A percentile compares a stretch with the other conserved stretches of the same genome.
These are phyloP conservation scores for Planiliza haematocheilus DNA, from an alignment of 2,113 vertebrate species.

Conservation along the genomic window DNA sequence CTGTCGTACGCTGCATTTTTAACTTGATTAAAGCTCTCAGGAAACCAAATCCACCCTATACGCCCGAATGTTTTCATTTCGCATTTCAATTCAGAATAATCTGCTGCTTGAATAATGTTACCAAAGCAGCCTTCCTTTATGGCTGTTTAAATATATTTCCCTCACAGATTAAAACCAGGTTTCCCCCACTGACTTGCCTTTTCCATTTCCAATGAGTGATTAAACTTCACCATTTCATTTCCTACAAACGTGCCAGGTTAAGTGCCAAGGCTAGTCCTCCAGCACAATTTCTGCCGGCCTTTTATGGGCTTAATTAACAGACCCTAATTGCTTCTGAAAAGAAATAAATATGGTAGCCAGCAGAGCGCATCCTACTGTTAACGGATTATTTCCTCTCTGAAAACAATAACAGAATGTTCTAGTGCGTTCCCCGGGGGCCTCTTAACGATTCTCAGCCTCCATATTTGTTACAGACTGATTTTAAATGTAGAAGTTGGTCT, in stretches of 20 bases:
- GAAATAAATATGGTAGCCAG: constrained; percentile 64
- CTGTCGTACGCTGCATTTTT: constrained; percentile 14
- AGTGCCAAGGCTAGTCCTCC: constrained; percentile 33
- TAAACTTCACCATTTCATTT: constrained; percentile 70
- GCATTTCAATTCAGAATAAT: constrained; percentile 56
- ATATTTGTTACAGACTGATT: constrained; percentile 42
- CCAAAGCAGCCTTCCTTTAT: constrained; percentile 33
- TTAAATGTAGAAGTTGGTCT: constrained; percentile 37
- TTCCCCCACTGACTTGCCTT: constrained; percentile 50
- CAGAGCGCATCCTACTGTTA: constrained; percentile 71
- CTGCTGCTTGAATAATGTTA: constrained; percentile 45
- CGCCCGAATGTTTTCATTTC: constrained; percentile 41
- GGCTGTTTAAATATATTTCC: constrained; percentile 41
- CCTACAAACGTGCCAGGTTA: constrained; percentile 63
- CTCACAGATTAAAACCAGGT: constrained; percentile 58
- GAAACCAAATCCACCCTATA: constrained; percentile 37
- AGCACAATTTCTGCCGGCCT: constrained; percentile 33
- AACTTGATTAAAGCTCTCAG: constrained; percentile 40
- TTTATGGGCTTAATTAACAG: constrained; percentile 73
- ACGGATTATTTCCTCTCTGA: constrained; percentile 75
- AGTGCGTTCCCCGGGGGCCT: constrained; percentile 44
- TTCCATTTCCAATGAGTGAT: constrained; percentile 71
- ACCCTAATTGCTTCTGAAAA: constrained; percentile 77
- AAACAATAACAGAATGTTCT: constrained; percentile 76
- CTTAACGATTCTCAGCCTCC: constrained; percentile 54